Percentiles rank a stretch among this genome's conserved stretches.
phyloP scores from a whole-genome alignment of 1,140 invertebrate species.

The Trichonephila clavipes region DNA sequence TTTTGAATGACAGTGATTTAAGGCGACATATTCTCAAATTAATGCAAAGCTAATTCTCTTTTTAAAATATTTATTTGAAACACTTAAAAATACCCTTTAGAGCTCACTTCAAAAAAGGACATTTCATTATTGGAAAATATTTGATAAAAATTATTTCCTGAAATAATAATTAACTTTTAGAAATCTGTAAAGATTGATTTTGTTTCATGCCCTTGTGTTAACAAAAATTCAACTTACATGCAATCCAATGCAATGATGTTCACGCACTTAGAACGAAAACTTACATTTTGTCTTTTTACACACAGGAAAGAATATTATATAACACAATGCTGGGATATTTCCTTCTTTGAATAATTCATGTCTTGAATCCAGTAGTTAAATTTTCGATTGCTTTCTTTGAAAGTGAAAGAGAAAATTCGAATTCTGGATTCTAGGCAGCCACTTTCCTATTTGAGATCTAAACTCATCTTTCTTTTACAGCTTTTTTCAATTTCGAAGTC shows the following conservation, averaged over 20 bases:
- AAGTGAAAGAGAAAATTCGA: not conserved
- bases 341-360: conserved; percentile 10
- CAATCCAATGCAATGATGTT: not conserved
- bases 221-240: not conserved
- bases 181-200: not conserved
- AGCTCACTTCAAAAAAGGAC: too few relatives aligned
- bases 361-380: not conserved
- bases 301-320: not conserved
- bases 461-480: not conserved
- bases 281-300: not conserved
- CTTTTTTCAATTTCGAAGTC: not conserved
- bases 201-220: not conserved
- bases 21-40: too few relatives aligned
- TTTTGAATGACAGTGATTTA: too few relatives aligned
- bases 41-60: too few relatives aligned
- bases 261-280: not conserved
- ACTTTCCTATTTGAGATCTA: not conserved
- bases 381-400: not conserved
- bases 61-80: too few relatives aligned
- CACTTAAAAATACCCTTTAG: too few relatives aligned
- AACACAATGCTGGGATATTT: not conserved
- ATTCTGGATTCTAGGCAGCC: not conserved
- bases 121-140: too few relatives aligned
- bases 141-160: not conserved
- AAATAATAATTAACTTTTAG: not conserved